Base-by-base conservation (phyloP, 2,797 vertebrate species). In the Halcyon leucocephala region DNA sequence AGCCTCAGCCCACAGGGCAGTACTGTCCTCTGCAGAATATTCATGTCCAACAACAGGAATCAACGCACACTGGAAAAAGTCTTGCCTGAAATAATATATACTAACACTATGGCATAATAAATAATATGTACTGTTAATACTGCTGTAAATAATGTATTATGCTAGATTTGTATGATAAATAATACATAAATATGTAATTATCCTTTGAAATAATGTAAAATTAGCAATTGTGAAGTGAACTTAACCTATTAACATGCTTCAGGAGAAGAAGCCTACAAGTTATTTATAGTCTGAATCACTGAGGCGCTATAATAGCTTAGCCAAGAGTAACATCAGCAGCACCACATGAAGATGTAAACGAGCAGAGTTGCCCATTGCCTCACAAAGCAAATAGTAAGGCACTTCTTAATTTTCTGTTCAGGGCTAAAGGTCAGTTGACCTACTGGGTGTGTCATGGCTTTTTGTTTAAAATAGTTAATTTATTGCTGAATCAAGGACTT, bases 81-180 rank as follows among this genome's bases (percentile, higher is more conserved):
- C 67, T 80, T 93, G 39, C 81, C 95, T 97, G 86, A 97, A 97
- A 96, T 94, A 94, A 94, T 96, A 97, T 93, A 74, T 97, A 97
- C 89, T 96, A 97, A 95, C 92, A 97, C 39, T 92, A 49, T 88
- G 93, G 39, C 21, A 93, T 95, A 92, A 96, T 98, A 97, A 98
- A 98, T 97, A 98, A 97, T 97, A 97, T 71, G 97, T 97, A 74
- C 16, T 90, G 71, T 97, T 97, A 97, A 96, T 97, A 95, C 60
- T 74, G 57, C 66, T 92, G 82, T 97, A 95, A 98, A 97, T 98
- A 97, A 98, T 97, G 73, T 86, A 98, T 96, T 55, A 72, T 80
- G 35, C 70, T 96, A 96, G 72, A 97, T 96, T 97, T 97, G 57
- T 88, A 72, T 86, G 94, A 92, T 97, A 97, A 97, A 97, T 96